Percentiles rank a stretch among this genome's conserved stretches.
Evolutionary conservation across 2,888 invertebrate species (phyloP).

Genomic region (Parasteatoda lunata): DNA sequence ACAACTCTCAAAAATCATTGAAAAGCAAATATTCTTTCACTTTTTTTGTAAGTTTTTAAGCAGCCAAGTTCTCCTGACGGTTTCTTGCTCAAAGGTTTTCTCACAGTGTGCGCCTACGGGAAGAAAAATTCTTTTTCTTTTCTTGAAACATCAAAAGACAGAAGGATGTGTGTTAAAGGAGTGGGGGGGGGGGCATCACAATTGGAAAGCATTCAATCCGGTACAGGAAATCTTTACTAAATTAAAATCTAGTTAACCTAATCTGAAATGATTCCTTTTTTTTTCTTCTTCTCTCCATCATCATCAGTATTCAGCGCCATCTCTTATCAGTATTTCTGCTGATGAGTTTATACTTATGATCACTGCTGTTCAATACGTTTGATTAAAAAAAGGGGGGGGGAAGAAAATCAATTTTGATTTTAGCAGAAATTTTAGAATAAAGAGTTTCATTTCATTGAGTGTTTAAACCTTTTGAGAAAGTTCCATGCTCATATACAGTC

Average conservation of each 20-base stretch:
- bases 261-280: slow-evolving; percentile 4
- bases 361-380: too few species aligned
- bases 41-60: slow-evolving; percentile 7
- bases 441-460: too few species aligned
- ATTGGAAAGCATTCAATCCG: slow-evolving; percentile 9
- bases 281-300: neutral
- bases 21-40: neutral
- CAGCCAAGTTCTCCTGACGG: neutral
- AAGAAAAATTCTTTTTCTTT: neutral
- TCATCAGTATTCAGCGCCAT: too few species aligned
- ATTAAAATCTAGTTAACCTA: slow-evolving; percentile 36
- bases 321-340: too few species aligned
- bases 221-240: slow-evolving; percentile 40
- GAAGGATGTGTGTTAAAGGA: neutral
- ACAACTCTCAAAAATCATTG: neutral
- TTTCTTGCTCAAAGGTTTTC: neutral
- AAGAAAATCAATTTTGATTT: too few species aligned
- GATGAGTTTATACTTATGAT: too few species aligned
- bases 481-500: too few species aligned
- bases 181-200: neutral
- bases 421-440: too few species aligned
- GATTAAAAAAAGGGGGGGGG: too few species aligned
- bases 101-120: neutral
- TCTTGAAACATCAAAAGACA: neutral
- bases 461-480: too few species aligned